Percentiles rank a stretch among this genome's conserved stretches.
Conservation (phyloP, 1,140 invertebrate species). For the Drosophila ambigua region DNA sequence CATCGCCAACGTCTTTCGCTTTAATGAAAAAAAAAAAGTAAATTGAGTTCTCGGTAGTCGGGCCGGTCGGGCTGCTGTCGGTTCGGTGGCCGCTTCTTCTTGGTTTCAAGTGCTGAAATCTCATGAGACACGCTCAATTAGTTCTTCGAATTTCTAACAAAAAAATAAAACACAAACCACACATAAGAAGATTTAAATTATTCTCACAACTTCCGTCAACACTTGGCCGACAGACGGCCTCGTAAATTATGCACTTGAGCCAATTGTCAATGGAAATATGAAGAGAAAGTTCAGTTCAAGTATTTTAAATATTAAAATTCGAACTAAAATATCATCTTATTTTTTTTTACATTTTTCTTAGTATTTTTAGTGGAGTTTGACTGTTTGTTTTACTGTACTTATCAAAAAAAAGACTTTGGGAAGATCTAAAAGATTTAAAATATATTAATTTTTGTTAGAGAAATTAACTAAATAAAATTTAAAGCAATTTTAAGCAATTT, state of each 20-base stretch:
- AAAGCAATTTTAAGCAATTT: no score
- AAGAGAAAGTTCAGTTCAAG: background rate
- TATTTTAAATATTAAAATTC: background rate
- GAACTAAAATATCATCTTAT: background rate
- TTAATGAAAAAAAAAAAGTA: conserved; percentile 60
- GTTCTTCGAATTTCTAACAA: conserved; percentile 62
- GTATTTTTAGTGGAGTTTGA: no score
- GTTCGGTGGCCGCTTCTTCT: conserved; percentile 26
- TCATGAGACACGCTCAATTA: conserved; percentile 66
- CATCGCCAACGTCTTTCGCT: conserved; percentile 6
- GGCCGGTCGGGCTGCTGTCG: conserved; percentile 25
- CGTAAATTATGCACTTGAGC: conserved; percentile 59
- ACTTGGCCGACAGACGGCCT: conserved; percentile 32
- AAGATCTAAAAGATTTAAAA: no score
- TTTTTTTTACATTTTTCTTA: no score
- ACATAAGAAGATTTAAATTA: conserved; percentile 28
- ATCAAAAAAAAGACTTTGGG: no score
- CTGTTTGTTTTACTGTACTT: no score
- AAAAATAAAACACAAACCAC: background rate
- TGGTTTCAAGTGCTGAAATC: conserved; percentile 41
- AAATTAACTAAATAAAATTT: no score
- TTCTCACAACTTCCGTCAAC: conserved; percentile 58
- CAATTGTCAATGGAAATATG: conserved; percentile 39
- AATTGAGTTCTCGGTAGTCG: conserved; percentile 74
- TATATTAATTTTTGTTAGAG: no score